A percentile compares a stretch with the other conserved stretches of the same genome.
Evolutionary conservation across 92 coral and sea anemone species (phyloP).

Genomic region (Epizoanthus rinbou): DNA sequence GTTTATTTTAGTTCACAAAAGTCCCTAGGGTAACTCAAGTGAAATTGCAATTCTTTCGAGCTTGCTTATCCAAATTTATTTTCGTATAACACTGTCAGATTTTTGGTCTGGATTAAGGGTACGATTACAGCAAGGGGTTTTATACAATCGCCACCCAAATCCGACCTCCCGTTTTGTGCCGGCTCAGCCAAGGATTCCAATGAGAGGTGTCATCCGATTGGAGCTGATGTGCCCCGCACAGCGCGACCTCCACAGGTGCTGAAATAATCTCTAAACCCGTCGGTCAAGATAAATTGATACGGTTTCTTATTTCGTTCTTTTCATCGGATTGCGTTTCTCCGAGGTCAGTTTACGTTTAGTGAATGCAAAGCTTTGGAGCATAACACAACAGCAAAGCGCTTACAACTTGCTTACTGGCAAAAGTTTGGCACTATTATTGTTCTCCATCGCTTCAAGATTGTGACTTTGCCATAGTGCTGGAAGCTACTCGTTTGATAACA

Average conservation of each 20-base stretch:
- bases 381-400: neutral
- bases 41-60: neutral
- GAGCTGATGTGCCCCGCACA: neutral
- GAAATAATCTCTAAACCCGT: slow-evolving; percentile 19
- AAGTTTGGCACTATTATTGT: neutral
- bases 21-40: neutral
- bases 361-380: neutral
- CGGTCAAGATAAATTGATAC: slow-evolving; percentile 20
- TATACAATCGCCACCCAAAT: neutral
- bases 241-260: slow-evolving; percentile 45
- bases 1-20: neutral
- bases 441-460: neutral
- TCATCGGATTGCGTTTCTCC: slow-evolving; percentile 15
- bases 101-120: neutral
- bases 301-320: slow-evolving; percentile 42
- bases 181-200: neutral
- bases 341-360: slow-evolving; percentile 13
- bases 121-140: neutral
- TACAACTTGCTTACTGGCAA: neutral
- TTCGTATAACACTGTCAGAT: neutral
- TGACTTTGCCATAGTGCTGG: no score
- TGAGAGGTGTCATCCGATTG: neutral
- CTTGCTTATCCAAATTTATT: neutral
- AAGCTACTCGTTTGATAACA: neutral
- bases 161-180: slow-evolving; percentile 20